phyloP scores from a whole-genome alignment of 2,797 vertebrate genomes.

The Babyrousa celebensis region DNA sequence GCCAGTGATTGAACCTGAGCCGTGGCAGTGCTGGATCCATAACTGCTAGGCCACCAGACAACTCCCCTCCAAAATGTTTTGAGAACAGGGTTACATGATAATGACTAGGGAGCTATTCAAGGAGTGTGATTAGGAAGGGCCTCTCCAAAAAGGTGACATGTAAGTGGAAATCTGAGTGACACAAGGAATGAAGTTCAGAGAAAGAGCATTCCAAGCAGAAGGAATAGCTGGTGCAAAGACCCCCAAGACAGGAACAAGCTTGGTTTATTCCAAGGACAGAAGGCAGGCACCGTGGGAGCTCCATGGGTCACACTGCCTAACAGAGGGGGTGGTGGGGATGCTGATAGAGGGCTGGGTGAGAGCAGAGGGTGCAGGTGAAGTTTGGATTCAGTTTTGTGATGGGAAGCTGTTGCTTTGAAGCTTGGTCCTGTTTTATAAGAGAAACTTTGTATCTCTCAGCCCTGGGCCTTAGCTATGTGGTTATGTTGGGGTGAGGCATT shows the following conservation, averaged over 20 bases:
- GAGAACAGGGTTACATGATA: background rate
- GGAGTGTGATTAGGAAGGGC: background rate
- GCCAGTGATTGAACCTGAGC: too few relatives aligned
- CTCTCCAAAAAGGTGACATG: background rate
- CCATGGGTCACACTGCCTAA: background rate
- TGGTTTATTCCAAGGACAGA: background rate
- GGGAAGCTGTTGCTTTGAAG: background rate
- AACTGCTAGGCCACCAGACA: too few relatives aligned
- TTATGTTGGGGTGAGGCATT: background rate
- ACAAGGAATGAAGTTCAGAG: background rate
- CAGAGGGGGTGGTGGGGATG: background rate
- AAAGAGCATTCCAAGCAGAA: background rate
- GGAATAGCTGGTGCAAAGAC: background rate
- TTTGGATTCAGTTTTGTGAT: background rate
- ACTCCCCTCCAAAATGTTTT: background rate
- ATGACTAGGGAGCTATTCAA: background rate
- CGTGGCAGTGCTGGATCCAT: too few relatives aligned
- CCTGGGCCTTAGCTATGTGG: background rate
- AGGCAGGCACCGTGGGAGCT: background rate
- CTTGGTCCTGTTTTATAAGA: background rate
- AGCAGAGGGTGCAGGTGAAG: background rate
- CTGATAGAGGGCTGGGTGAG: background rate
- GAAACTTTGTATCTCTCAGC: background rate
- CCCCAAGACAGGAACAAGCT: background rate
- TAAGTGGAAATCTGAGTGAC: background rate